These are phyloP conservation scores for Ibidorhyncha struthersii DNA, from an alignment of 2,113 vertebrate species.

Conservation along the genomic window DNA sequence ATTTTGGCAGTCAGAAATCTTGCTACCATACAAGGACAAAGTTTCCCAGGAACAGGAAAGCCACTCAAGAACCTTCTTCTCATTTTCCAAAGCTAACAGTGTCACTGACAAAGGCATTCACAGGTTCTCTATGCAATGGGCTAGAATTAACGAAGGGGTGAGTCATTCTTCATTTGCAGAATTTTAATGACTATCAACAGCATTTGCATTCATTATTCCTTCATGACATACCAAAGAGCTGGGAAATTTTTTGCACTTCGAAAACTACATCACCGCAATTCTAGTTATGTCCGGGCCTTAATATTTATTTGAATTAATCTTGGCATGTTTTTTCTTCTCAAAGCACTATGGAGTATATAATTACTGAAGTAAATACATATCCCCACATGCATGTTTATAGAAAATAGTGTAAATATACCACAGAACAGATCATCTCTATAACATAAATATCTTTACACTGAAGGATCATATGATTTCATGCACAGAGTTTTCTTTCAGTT, in stretches of 20 bases:
- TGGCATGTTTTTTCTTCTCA: not conserved
- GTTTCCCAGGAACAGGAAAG: not conserved
- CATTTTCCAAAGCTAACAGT: conserved; percentile 5
- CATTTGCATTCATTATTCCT: conserved; percentile 65
- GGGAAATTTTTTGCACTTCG: conserved; percentile 5
- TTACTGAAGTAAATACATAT: conserved; percentile 31
- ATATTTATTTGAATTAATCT: conserved; percentile 35
- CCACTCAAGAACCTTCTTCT: not conserved
- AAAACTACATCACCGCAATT: not conserved
- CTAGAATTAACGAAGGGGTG: conserved; percentile 69
- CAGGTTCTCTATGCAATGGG: conserved; percentile 65
- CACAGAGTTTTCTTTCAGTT: not conserved
- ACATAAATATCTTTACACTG: not conserved
- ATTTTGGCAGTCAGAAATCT: not conserved
- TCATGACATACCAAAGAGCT: conserved; percentile 28
- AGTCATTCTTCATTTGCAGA: conserved; percentile 76
- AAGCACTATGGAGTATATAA: not conserved
- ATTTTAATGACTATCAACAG: conserved; percentile 76
- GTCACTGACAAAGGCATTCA: conserved; percentile 64
- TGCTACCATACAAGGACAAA: conserved; percentile 17
- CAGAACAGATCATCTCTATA: not conserved
- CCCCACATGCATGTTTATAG: not conserved
- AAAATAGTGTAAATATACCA: conserved; percentile 2
- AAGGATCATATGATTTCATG: not conserved
- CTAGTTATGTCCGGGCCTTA: conserved; percentile 27